phyloP scores from a whole-genome alignment of 2,113 vertebrate genomes.

The Nannobrachium achirus region DNA sequence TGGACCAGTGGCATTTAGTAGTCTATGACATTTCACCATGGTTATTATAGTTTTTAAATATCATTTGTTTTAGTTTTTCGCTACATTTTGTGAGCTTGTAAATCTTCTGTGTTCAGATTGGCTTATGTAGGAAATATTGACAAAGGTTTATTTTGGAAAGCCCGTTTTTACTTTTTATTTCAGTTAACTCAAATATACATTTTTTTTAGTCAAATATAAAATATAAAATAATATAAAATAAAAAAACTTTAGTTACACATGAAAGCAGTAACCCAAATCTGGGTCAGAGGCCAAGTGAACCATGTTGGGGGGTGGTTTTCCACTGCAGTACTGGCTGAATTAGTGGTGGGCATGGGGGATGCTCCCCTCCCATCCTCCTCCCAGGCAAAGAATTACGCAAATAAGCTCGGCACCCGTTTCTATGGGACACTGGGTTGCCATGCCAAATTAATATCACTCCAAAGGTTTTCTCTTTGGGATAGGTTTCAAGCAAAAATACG shows the following conservation, averaged over 20 bases:
- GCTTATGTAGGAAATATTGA: too few species aligned
- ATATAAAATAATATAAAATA: too few species aligned
- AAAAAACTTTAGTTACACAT: slow-evolving; percentile 37
- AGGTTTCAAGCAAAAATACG: slow-evolving; percentile 21
- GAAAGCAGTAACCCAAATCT: slow-evolving; percentile 39
- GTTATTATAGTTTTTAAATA: too few species aligned
- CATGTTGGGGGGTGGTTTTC: slow-evolving; percentile 17
- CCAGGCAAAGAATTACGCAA: slow-evolving; percentile 49
- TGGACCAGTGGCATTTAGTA: too few species aligned
- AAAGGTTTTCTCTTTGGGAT: slow-evolving; percentile 34
- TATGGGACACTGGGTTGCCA: slow-evolving; percentile 12
- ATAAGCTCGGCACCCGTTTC: slow-evolving; percentile 45
- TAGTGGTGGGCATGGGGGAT: slow-evolving; percentile 2
- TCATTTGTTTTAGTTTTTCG: too few species aligned
- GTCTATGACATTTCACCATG: too few species aligned
- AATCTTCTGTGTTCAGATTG: too few species aligned
- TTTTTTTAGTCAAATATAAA: too few species aligned
- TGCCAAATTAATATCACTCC: slow-evolving; percentile 48
- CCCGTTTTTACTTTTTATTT: too few species aligned
- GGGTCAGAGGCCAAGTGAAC: slow-evolving; percentile 18
- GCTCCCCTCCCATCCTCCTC: slow-evolving; percentile 12
- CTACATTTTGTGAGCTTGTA: too few species aligned
- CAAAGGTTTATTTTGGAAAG: too few species aligned
- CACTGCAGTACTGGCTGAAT: slow-evolving; percentile 33
- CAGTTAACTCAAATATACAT: too few species aligned